Evolutionary conservation across 2,113 vertebrate species (phyloP).

Genomic region (Gobiocypris rarus): DNA sequence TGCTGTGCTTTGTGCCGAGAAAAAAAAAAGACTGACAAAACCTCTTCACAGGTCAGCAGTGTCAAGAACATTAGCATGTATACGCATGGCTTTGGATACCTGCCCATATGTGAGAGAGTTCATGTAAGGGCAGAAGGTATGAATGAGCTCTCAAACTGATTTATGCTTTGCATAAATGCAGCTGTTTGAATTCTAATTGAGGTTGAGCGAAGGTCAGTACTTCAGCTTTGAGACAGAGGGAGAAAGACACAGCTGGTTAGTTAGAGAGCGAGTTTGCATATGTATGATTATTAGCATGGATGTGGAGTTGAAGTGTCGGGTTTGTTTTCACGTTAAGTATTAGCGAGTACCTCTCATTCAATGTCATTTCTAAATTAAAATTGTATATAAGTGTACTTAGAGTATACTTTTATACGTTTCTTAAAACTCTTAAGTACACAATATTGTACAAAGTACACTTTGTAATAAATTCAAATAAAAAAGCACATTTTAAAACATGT

Average conservation of each 20-base stretch:
- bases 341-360: background rate
- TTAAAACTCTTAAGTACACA: background rate
- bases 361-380: background rate
- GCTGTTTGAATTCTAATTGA: conserved; percentile 29
- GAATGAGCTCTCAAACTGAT: conserved; percentile 9
- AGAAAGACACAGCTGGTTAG: background rate
- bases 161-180: conserved; percentile 23
- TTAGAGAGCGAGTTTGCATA: conserved; percentile 2
- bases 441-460: background rate
- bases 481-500: background rate
- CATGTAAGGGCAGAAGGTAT: conserved; percentile 11
- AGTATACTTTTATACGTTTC: background rate
- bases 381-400: no score
- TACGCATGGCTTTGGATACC: conserved; percentile 8
- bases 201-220: background rate
- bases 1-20: background rate
- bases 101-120: background rate
- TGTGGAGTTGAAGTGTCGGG: background rate
- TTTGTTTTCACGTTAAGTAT: background rate
- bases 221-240: background rate
- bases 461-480: background rate
- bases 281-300: background rate
- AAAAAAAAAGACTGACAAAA: conserved; percentile 4
- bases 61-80: conserved; percentile 29
- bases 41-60: background rate